Percentiles rank a stretch among this genome's conserved stretches.
Evolutionary conservation across 1,140 invertebrate species (phyloP).

Genomic region (Lordiphosa stackelbergi): DNA sequence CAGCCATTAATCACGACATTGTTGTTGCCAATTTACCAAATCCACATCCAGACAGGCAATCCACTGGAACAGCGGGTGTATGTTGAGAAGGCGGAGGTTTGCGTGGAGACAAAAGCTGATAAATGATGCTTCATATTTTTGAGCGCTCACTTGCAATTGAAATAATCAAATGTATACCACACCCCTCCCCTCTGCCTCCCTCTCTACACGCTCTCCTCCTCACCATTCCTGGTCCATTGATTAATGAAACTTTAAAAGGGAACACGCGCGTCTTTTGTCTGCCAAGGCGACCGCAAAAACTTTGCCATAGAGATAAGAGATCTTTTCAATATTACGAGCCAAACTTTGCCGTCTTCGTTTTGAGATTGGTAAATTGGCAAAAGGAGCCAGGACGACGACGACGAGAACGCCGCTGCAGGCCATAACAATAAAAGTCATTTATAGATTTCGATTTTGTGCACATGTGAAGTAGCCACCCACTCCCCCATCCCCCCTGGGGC

Average conservation of each 20-base stretch:
- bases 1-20: conserved; percentile 73
- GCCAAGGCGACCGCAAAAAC: conserved; percentile 38
- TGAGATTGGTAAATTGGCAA: conserved; percentile 28
- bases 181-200: background rate
- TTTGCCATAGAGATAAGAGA: conserved; percentile 49
- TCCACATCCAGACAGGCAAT: conserved; percentile 38
- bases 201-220: background rate
- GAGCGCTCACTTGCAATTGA: conserved; percentile 55
- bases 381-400: conserved; percentile 12
- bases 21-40: conserved; percentile 68
- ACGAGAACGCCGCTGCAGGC: conserved; percentile 46
- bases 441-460: conserved; percentile 70
- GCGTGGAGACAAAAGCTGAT: conserved; percentile 42
- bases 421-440: conserved; percentile 74
- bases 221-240: conserved; percentile 31
- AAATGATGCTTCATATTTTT: conserved; percentile 71
- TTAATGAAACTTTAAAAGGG: conserved; percentile 72
- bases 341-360: conserved; percentile 40
- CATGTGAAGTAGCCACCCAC: conserved; percentile 31
- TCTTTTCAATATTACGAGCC: conserved; percentile 39
- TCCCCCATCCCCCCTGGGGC: conserved; percentile 2
- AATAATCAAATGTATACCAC: conserved; percentile 59
- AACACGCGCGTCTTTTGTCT: conserved; percentile 58
- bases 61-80: conserved; percentile 1
- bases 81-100: background rate